These are phyloP conservation scores for Choristoneura rosaceana DNA, from an alignment of 2,888 invertebrate genomes.

Conservation along the genomic window DNA sequence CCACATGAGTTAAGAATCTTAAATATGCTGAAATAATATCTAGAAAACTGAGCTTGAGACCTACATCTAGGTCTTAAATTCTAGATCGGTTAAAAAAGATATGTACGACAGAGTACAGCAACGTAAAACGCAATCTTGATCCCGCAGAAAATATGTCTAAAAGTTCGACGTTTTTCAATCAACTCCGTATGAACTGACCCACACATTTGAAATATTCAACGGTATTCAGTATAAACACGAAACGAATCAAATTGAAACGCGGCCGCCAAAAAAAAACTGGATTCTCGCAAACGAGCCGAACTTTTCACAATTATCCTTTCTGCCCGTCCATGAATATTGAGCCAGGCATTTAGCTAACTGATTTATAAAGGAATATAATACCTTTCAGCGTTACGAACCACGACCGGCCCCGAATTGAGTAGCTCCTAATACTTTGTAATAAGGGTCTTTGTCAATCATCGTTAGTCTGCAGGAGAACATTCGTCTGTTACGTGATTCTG, in stretches of 20 bases:
- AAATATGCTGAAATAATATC: too few relatives aligned
- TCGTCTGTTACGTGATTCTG: background rate
- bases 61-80: too few relatives aligned
- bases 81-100: too few relatives aligned
- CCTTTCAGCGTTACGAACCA: background rate
- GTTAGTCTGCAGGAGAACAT: background rate
- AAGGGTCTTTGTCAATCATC: conserved; percentile 4
- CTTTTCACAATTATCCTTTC: conserved; percentile 19
- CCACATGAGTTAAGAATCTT: too few relatives aligned
- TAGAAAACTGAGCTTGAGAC: too few relatives aligned
- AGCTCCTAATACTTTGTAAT: conserved; percentile 6
- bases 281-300: conserved; percentile 14
- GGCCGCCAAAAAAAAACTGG: background rate
- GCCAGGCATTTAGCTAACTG: conserved; percentile 7
- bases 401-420: background rate
- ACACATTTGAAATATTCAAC: background rate
- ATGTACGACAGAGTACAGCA: too few relatives aligned
- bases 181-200: background rate
- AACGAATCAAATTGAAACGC: background rate
- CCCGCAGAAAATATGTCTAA: too few relatives aligned
- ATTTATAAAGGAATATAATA: conserved; percentile 9
- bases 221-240: background rate
- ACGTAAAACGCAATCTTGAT: too few relatives aligned
- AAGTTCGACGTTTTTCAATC: too few relatives aligned
- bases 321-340: conserved; percentile 19